phyloP scores from a whole-genome alignment of 2,888 invertebrate species.

The Cosmopolites sordidus region DNA sequence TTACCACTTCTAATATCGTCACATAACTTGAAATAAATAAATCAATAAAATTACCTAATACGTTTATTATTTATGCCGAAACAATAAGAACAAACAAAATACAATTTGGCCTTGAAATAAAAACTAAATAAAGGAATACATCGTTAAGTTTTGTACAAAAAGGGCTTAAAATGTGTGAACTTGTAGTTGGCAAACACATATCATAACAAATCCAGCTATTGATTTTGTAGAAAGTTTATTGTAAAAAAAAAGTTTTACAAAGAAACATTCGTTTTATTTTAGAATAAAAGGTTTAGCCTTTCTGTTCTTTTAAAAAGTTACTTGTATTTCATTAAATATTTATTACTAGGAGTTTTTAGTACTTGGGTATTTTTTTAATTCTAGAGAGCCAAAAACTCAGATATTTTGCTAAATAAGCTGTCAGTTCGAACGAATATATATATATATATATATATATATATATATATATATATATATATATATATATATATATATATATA shows the following conservation, averaged over 20 bases:
- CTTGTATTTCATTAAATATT: conserved; percentile 18
- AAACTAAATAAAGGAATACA: no score
- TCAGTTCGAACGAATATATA: conserved; percentile 13
- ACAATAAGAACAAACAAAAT: no score
- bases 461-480: no score
- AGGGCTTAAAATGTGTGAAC: no score
- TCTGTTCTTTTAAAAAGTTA: conserved; percentile 21
- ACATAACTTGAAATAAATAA: no score
- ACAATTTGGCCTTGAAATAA: no score
- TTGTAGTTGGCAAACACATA: background rate
- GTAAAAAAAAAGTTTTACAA: conserved; percentile 38
- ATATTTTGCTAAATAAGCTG: conserved; percentile 17
- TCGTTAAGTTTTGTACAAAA: no score
- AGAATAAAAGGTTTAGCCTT: conserved; percentile 24
- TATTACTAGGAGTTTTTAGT: conserved; percentile 25
- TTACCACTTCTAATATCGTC: no score
- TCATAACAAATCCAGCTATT: conserved; percentile 6
- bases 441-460: no score
- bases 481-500: no score
- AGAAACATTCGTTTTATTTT: conserved; percentile 28
- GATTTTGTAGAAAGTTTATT: conserved; percentile 37
- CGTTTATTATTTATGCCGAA: no score
- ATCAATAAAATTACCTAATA: no score
- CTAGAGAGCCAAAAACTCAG: conserved; percentile 26
- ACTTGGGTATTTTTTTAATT: conserved; percentile 26